These are phyloP conservation scores for Nesoenas mayeri DNA, from an alignment of 2,113 vertebrate genomes.

Conservation along the genomic window DNA sequence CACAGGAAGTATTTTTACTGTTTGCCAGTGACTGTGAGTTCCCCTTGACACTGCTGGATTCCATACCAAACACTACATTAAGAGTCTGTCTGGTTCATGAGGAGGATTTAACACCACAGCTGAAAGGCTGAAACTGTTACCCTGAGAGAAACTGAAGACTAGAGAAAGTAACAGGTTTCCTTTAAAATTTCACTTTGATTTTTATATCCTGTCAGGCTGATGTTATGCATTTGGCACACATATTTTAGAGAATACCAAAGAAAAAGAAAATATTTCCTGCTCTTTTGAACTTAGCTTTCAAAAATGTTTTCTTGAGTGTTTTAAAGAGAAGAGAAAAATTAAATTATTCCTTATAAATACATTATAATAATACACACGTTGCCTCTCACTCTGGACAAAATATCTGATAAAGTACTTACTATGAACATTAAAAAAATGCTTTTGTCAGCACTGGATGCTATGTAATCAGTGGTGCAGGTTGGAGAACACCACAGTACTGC, in stretches of 20 bases:
- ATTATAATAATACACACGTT: not conserved
- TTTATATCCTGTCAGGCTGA: not conserved
- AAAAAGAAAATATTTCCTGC: not conserved
- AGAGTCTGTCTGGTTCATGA: not conserved
- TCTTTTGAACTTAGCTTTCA: not conserved
- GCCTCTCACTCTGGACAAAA: not conserved
- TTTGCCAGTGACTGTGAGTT: not conserved
- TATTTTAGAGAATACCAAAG: not conserved
- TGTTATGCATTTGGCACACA: not conserved
- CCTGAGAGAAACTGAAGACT: not conserved
- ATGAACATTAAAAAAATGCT: not conserved
- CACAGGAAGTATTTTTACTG: not conserved
- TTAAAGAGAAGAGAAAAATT: not conserved
- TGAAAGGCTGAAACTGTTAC: not conserved
- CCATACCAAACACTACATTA: not conserved
- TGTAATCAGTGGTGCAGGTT: not conserved
- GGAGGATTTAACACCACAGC: not conserved
- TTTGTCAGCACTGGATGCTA: not conserved
- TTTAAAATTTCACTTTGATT: not conserved
- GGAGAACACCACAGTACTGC: not conserved
- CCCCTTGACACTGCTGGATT: not conserved
- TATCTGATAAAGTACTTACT: not conserved
- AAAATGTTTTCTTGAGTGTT: not conserved
- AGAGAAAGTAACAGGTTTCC: not conserved
- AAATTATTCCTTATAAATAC: not conserved